Percentiles rank a stretch among this genome's conserved stretches.
These are phyloP conservation scores for Bicyclus anynana DNA, from an alignment of 1,140 invertebrate species.

Conservation along the genomic window DNA sequence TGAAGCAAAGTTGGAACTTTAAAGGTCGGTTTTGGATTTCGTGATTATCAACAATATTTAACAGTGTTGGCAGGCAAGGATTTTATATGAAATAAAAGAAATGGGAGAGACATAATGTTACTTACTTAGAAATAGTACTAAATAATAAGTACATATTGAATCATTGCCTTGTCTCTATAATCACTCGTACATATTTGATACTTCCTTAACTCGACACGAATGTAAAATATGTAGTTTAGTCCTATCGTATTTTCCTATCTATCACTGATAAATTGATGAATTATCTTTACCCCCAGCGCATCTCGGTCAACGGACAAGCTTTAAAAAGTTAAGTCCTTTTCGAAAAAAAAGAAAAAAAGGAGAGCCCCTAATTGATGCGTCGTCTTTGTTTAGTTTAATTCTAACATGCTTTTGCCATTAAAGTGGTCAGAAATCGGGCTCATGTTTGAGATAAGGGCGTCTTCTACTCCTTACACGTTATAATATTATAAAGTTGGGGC, in stretches of 20 bases:
- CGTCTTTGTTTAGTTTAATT: constrained; percentile 77
- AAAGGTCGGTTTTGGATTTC: too few species aligned
- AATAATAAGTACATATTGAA: too few species aligned
- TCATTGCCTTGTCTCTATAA: too few species aligned
- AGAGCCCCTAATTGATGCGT: constrained; percentile 72
- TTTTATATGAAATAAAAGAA: too few species aligned
- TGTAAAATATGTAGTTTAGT: not conserved
- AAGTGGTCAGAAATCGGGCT: constrained; percentile 72
- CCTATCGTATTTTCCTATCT: not conserved
- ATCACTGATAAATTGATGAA: not conserved
- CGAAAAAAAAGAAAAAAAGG: constrained; percentile 49
- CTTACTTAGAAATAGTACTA: too few species aligned
- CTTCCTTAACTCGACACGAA: too few species aligned
- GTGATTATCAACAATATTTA: too few species aligned
- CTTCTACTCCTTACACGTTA: constrained; percentile 74
- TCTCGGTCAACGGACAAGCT: constrained; percentile 65
- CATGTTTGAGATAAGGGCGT: constrained; percentile 68
- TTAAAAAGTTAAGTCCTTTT: constrained; percentile 71
- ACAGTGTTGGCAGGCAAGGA: too few species aligned
- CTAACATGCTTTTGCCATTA: constrained; percentile 76
- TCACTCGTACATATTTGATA: too few species aligned
- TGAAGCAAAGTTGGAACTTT: too few species aligned
- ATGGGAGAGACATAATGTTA: too few species aligned
- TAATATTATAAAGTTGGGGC: constrained; percentile 67
- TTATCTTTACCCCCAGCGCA: constrained; percentile 35